Evolutionary conservation across 2,113 vertebrate species (phyloP).

Genomic region (Mirounga angustirostris): DNA sequence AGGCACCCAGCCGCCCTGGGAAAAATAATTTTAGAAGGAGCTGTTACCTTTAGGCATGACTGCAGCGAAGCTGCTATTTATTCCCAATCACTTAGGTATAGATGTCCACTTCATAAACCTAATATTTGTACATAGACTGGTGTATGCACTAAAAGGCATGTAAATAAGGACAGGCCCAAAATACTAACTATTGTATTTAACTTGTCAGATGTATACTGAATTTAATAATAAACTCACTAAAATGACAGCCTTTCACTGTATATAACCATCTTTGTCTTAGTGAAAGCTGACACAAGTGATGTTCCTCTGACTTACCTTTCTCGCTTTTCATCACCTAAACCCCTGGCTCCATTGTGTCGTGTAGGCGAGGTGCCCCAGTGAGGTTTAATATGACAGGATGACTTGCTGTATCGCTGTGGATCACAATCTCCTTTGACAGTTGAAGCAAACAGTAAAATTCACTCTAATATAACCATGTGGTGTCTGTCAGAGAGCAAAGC

Average conservation of each 20-base stretch:
- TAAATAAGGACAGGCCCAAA: conserved; percentile 56
- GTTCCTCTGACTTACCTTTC: conserved; percentile 85
- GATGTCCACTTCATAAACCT: background rate
- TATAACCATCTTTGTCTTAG: conserved; percentile 66
- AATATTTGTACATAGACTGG: background rate
- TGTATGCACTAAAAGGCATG: background rate
- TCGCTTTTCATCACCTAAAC: conserved; percentile 88
- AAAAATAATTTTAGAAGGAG: background rate
- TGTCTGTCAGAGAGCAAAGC: conserved; percentile 84
- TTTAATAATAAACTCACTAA: conserved; percentile 62
- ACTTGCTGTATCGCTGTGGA: conserved; percentile 82
- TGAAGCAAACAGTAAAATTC: conserved; percentile 82
- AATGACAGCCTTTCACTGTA: background rate
- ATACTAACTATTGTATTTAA: conserved; percentile 57
- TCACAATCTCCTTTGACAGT: conserved; percentile 80
- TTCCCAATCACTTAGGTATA: background rate
- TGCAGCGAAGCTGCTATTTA: background rate
- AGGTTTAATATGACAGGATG: conserved; percentile 87
- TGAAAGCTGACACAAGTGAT: conserved; percentile 82
- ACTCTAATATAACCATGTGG: conserved; percentile 75
- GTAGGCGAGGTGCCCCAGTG: conserved; percentile 70
- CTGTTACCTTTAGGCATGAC: background rate
- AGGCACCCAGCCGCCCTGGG: background rate
- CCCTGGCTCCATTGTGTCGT: conserved; percentile 82
- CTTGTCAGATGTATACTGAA: background rate